phyloP scores from a whole-genome alignment of 2,113 vertebrate genomes.

The Ondatra zibethicus region DNA sequence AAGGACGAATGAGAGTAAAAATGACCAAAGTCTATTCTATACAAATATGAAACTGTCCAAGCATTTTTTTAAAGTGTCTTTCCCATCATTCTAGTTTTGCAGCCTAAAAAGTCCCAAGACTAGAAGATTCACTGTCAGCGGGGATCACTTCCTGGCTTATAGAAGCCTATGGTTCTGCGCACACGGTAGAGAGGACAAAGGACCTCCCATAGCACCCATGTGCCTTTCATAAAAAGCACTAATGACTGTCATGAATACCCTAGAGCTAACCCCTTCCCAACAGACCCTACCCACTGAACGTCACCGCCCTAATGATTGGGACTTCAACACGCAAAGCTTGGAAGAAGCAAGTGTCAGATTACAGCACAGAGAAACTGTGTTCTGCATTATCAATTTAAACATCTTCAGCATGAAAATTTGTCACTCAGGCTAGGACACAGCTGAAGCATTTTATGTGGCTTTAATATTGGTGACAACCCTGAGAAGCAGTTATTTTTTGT shows the following conservation, averaged over 20 bases:
- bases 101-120: not conserved
- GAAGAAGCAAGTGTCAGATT: not conserved
- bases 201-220: not conserved
- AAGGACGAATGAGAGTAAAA: not conserved
- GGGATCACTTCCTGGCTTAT: not conserved
- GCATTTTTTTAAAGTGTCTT: not conserved
- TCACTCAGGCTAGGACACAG: not conserved
- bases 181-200: not conserved
- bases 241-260: not conserved
- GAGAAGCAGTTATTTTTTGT: conserved; percentile 50
- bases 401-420: not conserved
- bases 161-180: not conserved
- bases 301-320: not conserved
- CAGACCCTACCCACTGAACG: not conserved
- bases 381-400: not conserved
- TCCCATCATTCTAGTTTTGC: not conserved
- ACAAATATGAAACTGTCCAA: not conserved
- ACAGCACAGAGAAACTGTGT: not conserved
- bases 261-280: not conserved
- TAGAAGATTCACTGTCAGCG: not conserved
- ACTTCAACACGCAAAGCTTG: not conserved
- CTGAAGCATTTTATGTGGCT: not conserved
- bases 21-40: not conserved
- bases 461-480: conserved; percentile 41
- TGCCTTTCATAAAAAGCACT: not conserved